These are phyloP conservation scores for Alcedo atthis DNA, from an alignment of 2,797 vertebrate genomes.

Conservation along the genomic window DNA sequence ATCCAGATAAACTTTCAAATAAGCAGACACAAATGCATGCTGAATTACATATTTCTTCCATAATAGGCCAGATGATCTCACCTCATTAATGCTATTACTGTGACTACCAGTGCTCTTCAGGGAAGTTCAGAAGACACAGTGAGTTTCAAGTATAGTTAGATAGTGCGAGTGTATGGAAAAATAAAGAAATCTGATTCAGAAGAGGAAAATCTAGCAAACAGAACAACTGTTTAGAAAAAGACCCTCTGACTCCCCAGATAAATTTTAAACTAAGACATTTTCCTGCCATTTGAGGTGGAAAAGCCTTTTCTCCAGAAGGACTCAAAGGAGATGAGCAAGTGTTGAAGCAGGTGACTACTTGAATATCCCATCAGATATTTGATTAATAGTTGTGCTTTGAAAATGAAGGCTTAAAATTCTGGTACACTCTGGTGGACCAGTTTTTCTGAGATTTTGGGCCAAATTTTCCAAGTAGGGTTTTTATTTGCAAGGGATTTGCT, in stretches of 20 bases:
- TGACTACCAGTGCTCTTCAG: background rate
- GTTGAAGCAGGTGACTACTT: background rate
- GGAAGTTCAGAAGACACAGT: slow-evolving; percentile 3
- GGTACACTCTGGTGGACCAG: background rate
- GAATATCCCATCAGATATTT: background rate
- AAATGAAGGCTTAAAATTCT: background rate
- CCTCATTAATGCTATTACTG: background rate
- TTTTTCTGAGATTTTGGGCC: background rate
- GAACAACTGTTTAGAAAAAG: background rate
- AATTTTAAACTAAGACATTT: background rate
- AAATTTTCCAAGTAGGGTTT: background rate
- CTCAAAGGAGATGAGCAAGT: background rate
- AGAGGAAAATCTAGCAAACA: background rate
- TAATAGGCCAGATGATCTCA: slow-evolving; percentile 52
- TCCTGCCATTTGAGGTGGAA: background rate
- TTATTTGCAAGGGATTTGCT: background rate
- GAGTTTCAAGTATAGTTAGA: background rate
- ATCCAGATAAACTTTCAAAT: slow-evolving; percentile 58
- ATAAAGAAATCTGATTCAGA: background rate
- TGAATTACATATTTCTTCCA: slow-evolving; percentile 40
- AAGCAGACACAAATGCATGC: slow-evolving; percentile 39
- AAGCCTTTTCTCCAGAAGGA: background rate
- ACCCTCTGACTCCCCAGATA: background rate
- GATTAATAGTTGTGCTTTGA: background rate
- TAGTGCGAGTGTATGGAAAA: background rate